Evolutionary conservation across 2,888 invertebrate species (phyloP).

Genomic region (Zele albiditarsus): DNA sequence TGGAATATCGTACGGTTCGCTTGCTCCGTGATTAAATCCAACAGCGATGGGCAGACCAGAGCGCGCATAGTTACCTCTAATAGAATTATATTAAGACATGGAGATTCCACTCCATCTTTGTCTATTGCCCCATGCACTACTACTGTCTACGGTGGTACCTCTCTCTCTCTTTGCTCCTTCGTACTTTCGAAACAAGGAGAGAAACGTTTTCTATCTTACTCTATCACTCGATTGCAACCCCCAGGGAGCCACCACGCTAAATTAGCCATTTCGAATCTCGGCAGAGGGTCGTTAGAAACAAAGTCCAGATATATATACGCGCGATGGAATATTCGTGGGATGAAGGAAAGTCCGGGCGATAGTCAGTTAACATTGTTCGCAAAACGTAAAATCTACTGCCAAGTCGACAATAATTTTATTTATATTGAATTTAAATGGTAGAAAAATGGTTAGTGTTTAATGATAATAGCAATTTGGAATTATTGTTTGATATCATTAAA

Average conservation of each 20-base stretch:
- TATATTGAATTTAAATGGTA: neutral
- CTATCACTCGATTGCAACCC: slow-evolving; percentile 54
- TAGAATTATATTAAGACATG: slow-evolving; percentile 72
- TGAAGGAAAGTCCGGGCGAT: neutral
- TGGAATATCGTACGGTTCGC: slow-evolving; percentile 68
- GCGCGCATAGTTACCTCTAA: slow-evolving; percentile 71
- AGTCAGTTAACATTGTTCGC: neutral
- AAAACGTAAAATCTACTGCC: neutral
- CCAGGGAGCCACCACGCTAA: slow-evolving; percentile 66
- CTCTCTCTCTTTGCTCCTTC: slow-evolving; percentile 36
- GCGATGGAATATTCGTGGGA: slow-evolving; percentile 25
- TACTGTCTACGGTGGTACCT: slow-evolving; percentile 39
- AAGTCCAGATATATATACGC: slow-evolving; percentile 30
- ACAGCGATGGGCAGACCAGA: slow-evolving; percentile 66
- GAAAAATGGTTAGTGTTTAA: too few relatives aligned
- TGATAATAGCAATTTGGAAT: too few relatives aligned
- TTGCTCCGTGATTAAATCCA: slow-evolving; percentile 71
- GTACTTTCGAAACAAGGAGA: slow-evolving; percentile 22
- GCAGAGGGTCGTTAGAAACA: slow-evolving; percentile 56
- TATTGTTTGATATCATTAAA: too few relatives aligned
- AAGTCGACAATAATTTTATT: slow-evolving; percentile 4
- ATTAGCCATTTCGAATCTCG: slow-evolving; percentile 72
- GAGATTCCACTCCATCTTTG: slow-evolving; percentile 71
- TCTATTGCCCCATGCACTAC: slow-evolving; percentile 32
- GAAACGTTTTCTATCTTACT: neutral